Evolutionary conservation across 2,888 invertebrate species (phyloP).

Genomic region (Halictus quadricinctus): DNA sequence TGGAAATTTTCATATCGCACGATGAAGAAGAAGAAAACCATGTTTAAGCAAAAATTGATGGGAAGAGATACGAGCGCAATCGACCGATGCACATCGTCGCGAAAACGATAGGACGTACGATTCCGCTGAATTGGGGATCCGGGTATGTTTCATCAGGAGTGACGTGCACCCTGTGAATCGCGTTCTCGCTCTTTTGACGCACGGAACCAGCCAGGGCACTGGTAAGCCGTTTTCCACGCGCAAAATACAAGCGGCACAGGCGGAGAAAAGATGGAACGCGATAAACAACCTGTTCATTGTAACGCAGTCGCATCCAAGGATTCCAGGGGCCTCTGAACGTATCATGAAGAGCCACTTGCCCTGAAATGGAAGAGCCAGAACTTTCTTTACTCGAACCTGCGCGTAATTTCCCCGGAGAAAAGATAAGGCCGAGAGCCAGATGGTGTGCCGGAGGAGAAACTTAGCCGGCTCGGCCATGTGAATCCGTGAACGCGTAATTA

Average conservation of each 20-base stretch:
- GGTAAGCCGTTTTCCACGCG: background rate
- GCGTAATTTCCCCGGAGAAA: constrained; percentile 59
- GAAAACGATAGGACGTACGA: background rate
- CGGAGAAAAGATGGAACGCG: background rate
- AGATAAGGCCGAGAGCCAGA: constrained; percentile 26
- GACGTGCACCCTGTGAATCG: background rate
- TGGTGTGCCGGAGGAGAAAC: constrained; percentile 21
- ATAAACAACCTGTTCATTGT: constrained; percentile 16
- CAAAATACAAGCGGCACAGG: no score
- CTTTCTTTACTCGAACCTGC: constrained; percentile 30
- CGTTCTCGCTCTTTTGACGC: background rate
- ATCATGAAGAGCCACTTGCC: constrained; percentile 31
- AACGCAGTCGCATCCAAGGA: constrained; percentile 2
- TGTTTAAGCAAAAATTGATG: background rate
- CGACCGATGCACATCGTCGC: background rate
- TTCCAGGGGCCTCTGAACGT: background rate
- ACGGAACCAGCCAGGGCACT: background rate
- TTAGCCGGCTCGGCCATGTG: constrained; percentile 27
- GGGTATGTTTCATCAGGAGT: background rate
- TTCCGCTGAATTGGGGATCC: background rate
- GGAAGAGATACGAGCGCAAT: background rate
- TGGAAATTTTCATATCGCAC: background rate
- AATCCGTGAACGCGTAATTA: constrained; percentile 48
- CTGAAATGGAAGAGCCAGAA: constrained; percentile 33
- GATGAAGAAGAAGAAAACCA: background rate